These are phyloP conservation scores for Vanessa tameamea DNA, from an alignment of 1,140 invertebrate genomes.

Conservation along the genomic window DNA sequence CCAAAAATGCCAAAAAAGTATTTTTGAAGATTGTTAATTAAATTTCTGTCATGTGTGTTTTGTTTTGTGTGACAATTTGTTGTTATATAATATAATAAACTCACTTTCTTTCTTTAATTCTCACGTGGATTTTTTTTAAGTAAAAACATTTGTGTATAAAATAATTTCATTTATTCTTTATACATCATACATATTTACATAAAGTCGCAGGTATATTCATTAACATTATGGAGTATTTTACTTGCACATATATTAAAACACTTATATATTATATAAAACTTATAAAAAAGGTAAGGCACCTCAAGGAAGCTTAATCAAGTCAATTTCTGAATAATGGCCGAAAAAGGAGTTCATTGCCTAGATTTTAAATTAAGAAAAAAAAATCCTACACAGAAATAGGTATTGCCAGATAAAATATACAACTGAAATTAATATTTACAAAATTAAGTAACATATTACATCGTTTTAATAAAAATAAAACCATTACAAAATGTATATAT, in stretches of 20 bases:
- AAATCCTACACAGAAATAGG: not conserved
- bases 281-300: slow-evolving; percentile 62
- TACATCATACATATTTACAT: slow-evolving; percentile 77
- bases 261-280: slow-evolving; percentile 33
- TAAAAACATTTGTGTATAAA: slow-evolving; percentile 63
- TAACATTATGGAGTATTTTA: slow-evolving; percentile 71
- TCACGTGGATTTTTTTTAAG: not conserved
- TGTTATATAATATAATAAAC: no score
- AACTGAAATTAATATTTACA: slow-evolving; percentile 26
- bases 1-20: no score
- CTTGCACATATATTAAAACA: slow-evolving; percentile 59
- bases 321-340: slow-evolving; percentile 35
- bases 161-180: slow-evolving; percentile 77
- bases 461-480: slow-evolving; percentile 8
- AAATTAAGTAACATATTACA: not conserved
- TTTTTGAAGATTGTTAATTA: no score
- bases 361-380: slow-evolving; percentile 14
- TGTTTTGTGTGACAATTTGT: no score
- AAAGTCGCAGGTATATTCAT: slow-evolving; percentile 62
- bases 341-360: slow-evolving; percentile 8
- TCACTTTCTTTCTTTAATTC: no score
- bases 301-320: slow-evolving; percentile 50
- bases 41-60: no score
- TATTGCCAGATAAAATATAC: slow-evolving; percentile 13
- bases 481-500: slow-evolving; percentile 9